Evolutionary conservation across 2,797 vertebrate genomes (phyloP).

Genomic region (Micropoecilia bifurca): DNA sequence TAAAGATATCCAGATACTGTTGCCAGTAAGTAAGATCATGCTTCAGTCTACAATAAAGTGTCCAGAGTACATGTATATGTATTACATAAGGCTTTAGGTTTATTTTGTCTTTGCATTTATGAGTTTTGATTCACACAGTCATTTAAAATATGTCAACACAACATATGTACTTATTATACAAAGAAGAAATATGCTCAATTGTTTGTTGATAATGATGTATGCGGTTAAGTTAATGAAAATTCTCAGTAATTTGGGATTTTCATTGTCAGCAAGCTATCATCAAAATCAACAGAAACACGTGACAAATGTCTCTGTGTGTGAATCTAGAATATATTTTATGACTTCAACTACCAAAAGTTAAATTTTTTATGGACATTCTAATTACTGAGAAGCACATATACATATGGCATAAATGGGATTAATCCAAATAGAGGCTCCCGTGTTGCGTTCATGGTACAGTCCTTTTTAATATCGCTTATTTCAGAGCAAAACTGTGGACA

Average conservation of each 20-base stretch:
- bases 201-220: neutral
- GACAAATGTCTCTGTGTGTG: neutral
- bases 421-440: neutral
- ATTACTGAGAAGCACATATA: neutral
- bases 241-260: too few relatives aligned
- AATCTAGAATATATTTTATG: neutral
- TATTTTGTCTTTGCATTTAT: neutral
- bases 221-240: too few relatives aligned
- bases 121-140: neutral
- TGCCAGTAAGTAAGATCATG: neutral
- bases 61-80: neutral
- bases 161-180: neutral
- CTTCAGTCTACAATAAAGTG: neutral
- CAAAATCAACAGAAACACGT: neutral
- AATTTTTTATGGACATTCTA: neutral
- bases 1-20: slow-evolving; percentile 17
- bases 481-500: neutral
- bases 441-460: slow-evolving; percentile 9
- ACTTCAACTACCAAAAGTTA: neutral
- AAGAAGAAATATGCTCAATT: neutral
- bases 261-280: neutral
- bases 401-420: neutral
- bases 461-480: neutral
- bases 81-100: neutral
- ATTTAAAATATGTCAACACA: neutral